Evolutionary conservation across 1,140 invertebrate genomes (phyloP).

Genomic region (Mizuhopecten yessoensis): DNA sequence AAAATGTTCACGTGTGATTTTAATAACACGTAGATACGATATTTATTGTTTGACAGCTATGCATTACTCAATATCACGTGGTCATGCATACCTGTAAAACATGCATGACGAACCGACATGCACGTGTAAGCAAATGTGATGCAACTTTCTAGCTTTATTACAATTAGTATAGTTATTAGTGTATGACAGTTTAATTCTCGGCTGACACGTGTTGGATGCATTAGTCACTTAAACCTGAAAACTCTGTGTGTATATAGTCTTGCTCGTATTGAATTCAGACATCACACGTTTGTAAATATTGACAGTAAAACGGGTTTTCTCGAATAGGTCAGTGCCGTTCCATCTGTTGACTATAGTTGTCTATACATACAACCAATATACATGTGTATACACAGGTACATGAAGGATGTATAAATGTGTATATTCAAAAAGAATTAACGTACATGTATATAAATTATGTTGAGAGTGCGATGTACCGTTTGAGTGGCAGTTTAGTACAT

Average conservation of each 20-base stretch:
- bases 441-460: too few relatives aligned
- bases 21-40: neutral
- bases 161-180: neutral
- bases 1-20: neutral
- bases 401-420: too few relatives aligned
- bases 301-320: too few relatives aligned
- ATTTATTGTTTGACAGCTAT: neutral
- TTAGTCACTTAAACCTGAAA: neutral
- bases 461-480: too few relatives aligned
- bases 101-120: neutral
- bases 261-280: too few relatives aligned
- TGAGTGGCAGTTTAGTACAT: too few relatives aligned
- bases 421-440: too few relatives aligned
- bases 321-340: neutral
- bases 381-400: too few relatives aligned
- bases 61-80: neutral
- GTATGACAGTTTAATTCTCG: neutral
- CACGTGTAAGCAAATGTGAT: neutral
- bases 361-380: too few relatives aligned
- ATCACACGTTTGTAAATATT: conserved; percentile 14
- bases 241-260: too few relatives aligned
- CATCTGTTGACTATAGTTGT: too few relatives aligned
- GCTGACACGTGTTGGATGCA: neutral
- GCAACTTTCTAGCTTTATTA: neutral
- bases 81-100: neutral